phyloP scores from a whole-genome alignment of 2,888 invertebrate genomes.

The Yponomeuta evonymella region DNA sequence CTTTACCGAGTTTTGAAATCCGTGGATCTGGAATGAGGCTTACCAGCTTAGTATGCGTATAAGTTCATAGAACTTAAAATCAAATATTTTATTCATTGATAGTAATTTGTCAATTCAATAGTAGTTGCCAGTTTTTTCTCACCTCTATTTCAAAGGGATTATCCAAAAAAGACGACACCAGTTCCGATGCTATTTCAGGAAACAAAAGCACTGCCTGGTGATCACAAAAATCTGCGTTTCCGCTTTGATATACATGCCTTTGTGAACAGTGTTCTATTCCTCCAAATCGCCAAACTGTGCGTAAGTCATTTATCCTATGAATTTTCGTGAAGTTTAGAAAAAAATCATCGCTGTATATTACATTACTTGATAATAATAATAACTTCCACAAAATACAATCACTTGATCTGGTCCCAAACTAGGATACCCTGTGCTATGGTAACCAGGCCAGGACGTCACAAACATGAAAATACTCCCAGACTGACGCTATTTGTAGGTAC shows the following conservation, averaged over 20 bases:
- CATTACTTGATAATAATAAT: too few relatives aligned
- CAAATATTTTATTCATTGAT: neutral
- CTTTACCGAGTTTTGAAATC: slow-evolving; percentile 27
- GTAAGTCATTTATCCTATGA: neutral
- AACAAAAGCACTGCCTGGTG: slow-evolving; percentile 40
- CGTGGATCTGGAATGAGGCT: slow-evolving; percentile 42
- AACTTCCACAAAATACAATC: too few relatives aligned
- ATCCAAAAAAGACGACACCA: slow-evolving; percentile 40
- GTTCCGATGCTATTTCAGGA: slow-evolving; percentile 27
- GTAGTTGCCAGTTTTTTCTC: slow-evolving; percentile 15
- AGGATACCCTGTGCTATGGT: too few relatives aligned
- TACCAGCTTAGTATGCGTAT: neutral
- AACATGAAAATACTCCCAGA: too few relatives aligned
- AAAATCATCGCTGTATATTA: too few relatives aligned
- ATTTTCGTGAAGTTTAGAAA: too few relatives aligned
- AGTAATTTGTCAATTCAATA: neutral
- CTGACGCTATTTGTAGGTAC: too few relatives aligned
- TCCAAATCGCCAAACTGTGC: slow-evolving; percentile 37
- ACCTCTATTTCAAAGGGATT: slow-evolving; percentile 47
- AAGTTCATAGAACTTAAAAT: too few relatives aligned
- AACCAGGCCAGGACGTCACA: too few relatives aligned
- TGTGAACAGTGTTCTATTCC: slow-evolving; percentile 39
- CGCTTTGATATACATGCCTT: neutral
- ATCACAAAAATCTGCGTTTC: slow-evolving; percentile 28
- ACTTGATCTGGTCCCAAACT: too few relatives aligned